A percentile compares a stretch with the other conserved stretches of the same genome.
Conservation (phyloP, 2,113 vertebrate species). For the Peromyscus polionotus region DNA sequence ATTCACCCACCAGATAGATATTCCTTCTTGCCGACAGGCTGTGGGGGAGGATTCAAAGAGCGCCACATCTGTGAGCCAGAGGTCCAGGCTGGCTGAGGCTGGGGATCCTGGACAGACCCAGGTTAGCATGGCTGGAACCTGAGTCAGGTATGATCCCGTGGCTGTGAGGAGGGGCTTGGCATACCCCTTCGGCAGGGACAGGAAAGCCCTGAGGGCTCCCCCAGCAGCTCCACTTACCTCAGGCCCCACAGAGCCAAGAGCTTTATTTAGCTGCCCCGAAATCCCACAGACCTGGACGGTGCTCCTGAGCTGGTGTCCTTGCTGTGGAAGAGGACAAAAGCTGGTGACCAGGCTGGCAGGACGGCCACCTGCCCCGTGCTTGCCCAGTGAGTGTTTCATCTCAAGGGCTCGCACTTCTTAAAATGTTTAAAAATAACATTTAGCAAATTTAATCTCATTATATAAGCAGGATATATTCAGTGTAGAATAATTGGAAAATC, state of each 20-base stretch:
- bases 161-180: neutral
- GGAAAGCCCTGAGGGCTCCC: slow-evolving; percentile 71
- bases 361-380: slow-evolving; percentile 60
- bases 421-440: slow-evolving; percentile 71
- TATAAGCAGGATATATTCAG: slow-evolving; percentile 26
- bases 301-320: slow-evolving; percentile 40
- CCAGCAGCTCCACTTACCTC: slow-evolving; percentile 38
- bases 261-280: slow-evolving; percentile 76
- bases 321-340: slow-evolving; percentile 58
- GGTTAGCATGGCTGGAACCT: neutral
- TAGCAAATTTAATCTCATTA: slow-evolving; percentile 57
- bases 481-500: slow-evolving; percentile 35
- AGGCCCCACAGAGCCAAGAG: slow-evolving; percentile 5
- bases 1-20: neutral
- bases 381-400: neutral
- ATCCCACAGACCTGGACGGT: slow-evolving; percentile 49
- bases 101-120: neutral
- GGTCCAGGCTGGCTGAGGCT: neutral
- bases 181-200: slow-evolving; percentile 55
- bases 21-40: neutral
- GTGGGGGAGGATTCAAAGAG: neutral
- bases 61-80: neutral
- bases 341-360: slow-evolving; percentile 51
- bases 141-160: neutral
- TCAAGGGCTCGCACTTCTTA: slow-evolving; percentile 34